Evolutionary conservation across 2,888 invertebrate species (phyloP), one percentile per base, ranked within the genome.

Genomic region (Seira sanloemensis): DNA sequence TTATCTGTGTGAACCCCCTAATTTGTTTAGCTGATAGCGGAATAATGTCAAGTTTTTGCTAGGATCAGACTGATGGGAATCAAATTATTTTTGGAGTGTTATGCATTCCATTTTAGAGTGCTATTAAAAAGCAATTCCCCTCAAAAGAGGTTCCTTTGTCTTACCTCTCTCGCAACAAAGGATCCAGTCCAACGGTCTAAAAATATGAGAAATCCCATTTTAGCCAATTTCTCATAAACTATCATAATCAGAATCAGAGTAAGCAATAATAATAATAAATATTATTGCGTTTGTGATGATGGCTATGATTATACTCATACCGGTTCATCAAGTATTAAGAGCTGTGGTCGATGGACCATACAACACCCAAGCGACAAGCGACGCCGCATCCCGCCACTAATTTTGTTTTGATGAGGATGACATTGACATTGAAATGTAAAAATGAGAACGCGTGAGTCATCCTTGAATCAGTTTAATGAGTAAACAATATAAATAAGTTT

Each of bases 301-400:
- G n/a, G n/a, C n/a, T n/a, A n/a, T n/a, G n/a, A n/a, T n/a, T n/a
- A n/a, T n/a, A n/a, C 7, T n/a, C 66, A 50, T 75, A 78, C 78
- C 0, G 97, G 97, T 91, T 97, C 97, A 91, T 97, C 97, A 84
- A 97, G 93, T 91, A 97, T 97, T 85, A 97, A 92, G 2, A 92
- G 87, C 71, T 91, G 90, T 0, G 92, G 92, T 78, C 91, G 90
- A 78, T 92, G 91, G 2, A 92, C 88, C 65, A 92, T 87, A 2
- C 91, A 91, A 1, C 91, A 90, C n/a, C 91, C 91, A 83, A 92
- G 91, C 4, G 92, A 92, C 0, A 91, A 91, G 50, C 92, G 89
- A 21, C 92, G 88, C 85, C 90, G 90, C 88, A 92, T 91, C n/a
- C 92, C 92, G 50, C 91, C 92, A 89, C 91, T 91, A 69, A 26